Evolutionary conservation across 37 sponge, comb jelly and placozoan genomes (phyloP).

Genomic region (Beroe forskalii): DNA sequence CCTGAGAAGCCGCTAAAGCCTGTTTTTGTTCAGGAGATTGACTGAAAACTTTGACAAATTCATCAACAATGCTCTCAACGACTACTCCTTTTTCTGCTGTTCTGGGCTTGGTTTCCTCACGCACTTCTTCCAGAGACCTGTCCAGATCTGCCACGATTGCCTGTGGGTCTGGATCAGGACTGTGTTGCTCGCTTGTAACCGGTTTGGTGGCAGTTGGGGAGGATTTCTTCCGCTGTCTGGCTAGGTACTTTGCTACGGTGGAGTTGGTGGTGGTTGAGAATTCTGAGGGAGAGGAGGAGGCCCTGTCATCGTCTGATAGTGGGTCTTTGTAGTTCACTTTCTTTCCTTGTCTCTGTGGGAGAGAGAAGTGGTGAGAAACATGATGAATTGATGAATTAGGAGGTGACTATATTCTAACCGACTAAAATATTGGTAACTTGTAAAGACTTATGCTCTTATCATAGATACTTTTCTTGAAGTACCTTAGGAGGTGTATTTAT

Average conservation of each 20-base stretch:
- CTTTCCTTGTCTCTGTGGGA: neutral
- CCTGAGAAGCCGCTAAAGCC: neutral
- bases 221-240: neutral
- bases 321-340: constrained; percentile 30
- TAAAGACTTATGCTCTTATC: too few relatives aligned
- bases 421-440: too few relatives aligned
- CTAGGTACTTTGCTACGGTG: neutral
- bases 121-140: neutral
- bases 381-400: too few relatives aligned
- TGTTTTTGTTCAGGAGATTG: neutral
- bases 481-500: too few relatives aligned
- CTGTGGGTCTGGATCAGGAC: neutral
- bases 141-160: neutral
- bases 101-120: too few relatives aligned
- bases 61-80: neutral
- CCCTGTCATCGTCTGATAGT: neutral
- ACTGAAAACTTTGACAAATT: neutral
- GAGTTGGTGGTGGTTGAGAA: constrained; percentile 44
- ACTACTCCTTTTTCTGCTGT: neutral
- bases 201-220: neutral
- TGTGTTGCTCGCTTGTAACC: too few relatives aligned
- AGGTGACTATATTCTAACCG: too few relatives aligned
- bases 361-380: too few relatives aligned
- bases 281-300: neutral
- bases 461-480: too few relatives aligned